A percentile compares a stretch with the other conserved stretches of the same genome.
Conservation (phyloP, 1,140 invertebrate genomes). For the Panulirus ornatus region DNA sequence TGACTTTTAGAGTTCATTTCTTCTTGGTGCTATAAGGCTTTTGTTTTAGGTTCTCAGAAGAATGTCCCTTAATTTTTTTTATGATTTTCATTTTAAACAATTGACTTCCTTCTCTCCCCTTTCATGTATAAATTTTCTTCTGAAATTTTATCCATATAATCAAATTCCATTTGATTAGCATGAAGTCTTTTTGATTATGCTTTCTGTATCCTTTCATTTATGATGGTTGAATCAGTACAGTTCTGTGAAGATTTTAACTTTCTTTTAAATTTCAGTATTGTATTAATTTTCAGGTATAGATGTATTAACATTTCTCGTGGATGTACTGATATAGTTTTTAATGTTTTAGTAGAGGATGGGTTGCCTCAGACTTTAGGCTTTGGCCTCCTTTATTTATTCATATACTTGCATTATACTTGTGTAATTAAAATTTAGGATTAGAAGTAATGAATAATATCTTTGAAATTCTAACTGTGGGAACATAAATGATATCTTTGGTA, state of each 20-base stretch:
- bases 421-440: too few relatives aligned
- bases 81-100: background rate
- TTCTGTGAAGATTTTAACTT: background rate
- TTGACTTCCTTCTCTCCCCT: background rate
- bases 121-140: background rate
- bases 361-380: background rate
- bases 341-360: background rate
- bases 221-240: background rate
- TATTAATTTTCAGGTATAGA: background rate
- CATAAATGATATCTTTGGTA: background rate
- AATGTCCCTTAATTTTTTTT: constrained; percentile 1
- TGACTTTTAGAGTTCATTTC: constrained; percentile 3
- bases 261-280: background rate
- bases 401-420: too few relatives aligned
- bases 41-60: background rate
- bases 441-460: too few relatives aligned
- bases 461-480: too few relatives aligned
- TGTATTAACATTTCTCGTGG: background rate
- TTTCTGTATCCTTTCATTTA: background rate
- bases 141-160: background rate
- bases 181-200: background rate
- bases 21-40: constrained; percentile 23
- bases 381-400: background rate
- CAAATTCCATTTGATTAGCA: background rate
- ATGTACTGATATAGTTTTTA: background rate